phyloP scores from a whole-genome alignment of 1,140 invertebrate species.

The Ceratitis capitata region DNA sequence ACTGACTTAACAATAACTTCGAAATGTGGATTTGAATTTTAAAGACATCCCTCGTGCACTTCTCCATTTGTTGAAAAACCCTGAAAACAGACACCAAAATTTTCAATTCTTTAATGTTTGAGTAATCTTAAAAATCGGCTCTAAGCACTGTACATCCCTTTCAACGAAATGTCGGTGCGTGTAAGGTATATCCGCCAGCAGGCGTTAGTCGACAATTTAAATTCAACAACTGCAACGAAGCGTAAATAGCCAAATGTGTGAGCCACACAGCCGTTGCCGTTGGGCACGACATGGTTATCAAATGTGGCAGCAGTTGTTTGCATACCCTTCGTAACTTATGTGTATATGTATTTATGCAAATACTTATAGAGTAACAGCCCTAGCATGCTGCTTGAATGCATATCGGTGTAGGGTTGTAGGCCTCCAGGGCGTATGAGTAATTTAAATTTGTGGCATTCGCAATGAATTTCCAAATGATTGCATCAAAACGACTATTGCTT shows the following conservation, averaged over 20 bases:
- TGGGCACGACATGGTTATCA: conserved; percentile 14
- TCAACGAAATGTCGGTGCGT: neutral
- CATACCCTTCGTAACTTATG: no score
- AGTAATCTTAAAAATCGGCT: neutral
- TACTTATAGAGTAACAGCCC: neutral
- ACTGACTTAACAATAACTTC: no score
- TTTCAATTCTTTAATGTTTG: neutral
- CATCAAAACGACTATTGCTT: neutral
- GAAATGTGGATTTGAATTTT: no score
- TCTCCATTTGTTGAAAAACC: no score
- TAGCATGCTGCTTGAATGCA: neutral
- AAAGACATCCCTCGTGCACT: no score
- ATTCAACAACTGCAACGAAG: conserved; percentile 33
- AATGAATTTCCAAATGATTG: conserved; percentile 40
- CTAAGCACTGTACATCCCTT: neutral
- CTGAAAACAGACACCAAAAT: no score
- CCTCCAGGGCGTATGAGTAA: conserved; percentile 8
- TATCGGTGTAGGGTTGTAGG: neutral
- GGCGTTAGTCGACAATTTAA: conserved; percentile 3
- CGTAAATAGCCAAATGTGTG: conserved; percentile 24
- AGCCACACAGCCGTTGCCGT: neutral
- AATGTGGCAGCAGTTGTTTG: neutral
- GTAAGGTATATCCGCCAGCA: neutral
- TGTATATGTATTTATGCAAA: neutral
- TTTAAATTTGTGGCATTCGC: conserved; percentile 33